Percentiles rank a stretch among this genome's conserved stretches.
Conservation (phyloP, 2,797 vertebrate species). For the Mormyrus proboscirostris region DNA sequence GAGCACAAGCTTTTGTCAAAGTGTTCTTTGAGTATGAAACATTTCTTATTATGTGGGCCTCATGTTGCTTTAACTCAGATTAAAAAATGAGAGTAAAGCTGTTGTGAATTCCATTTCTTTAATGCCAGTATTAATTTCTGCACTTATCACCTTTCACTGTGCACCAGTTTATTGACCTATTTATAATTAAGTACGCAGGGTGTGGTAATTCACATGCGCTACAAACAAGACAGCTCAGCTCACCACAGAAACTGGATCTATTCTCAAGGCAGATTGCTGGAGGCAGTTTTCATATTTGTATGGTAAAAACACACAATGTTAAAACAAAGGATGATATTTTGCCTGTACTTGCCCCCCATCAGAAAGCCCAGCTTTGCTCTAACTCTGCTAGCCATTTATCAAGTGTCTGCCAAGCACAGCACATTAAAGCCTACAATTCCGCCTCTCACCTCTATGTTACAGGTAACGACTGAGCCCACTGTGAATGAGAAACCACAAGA, state of each 20-base stretch:
- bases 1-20: neutral
- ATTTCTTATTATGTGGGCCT: neutral
- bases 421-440: neutral
- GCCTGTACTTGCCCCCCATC: neutral
- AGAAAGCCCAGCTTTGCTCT: neutral
- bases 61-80: neutral
- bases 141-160: neutral
- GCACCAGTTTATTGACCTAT: neutral
- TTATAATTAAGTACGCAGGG: neutral
- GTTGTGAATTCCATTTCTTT: neutral
- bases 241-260: conserved; percentile 5
- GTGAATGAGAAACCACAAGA: neutral
- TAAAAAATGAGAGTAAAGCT: neutral
- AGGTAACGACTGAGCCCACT: neutral
- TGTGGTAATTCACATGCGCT: neutral
- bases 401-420: neutral
- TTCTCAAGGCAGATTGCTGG: neutral
- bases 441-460: neutral
- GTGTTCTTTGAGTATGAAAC: neutral
- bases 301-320: neutral
- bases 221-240: neutral
- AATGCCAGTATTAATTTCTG: neutral
- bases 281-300: neutral
- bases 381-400: neutral
- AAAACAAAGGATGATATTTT: neutral